phyloP scores from a whole-genome alignment of 1,140 invertebrate genomes.

The Triops cancriformis region DNA sequence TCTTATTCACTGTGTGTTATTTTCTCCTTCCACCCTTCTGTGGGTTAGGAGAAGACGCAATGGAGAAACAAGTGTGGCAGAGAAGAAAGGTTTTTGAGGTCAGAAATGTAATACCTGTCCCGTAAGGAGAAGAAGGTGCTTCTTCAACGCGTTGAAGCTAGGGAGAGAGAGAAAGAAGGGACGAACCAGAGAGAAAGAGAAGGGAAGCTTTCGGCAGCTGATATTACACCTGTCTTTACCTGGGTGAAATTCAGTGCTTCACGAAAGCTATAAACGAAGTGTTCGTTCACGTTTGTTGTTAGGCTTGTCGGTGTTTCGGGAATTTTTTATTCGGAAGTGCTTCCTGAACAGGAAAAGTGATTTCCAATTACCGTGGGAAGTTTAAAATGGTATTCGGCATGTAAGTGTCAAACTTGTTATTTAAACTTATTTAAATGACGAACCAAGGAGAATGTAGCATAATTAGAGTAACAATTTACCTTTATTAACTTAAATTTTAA shows the following conservation, averaged over 20 bases:
- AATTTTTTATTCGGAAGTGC: neutral
- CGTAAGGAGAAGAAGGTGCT: neutral
- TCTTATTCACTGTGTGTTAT: neutral
- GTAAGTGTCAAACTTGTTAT: too few species aligned
- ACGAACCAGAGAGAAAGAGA: neutral
- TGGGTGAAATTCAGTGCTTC: conserved; percentile 7
- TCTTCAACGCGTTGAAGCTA: neutral
- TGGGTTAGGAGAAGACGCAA: neutral
- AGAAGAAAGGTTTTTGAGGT: neutral
- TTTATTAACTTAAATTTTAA: too few species aligned
- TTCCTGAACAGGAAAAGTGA: too few species aligned
- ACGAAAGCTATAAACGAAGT: neutral
- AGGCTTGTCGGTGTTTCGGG: neutral
- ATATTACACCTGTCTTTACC: neutral
- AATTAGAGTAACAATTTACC: too few species aligned
- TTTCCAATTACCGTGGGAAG: too few species aligned
- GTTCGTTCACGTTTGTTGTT: neutral
- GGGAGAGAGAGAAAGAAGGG: neutral
- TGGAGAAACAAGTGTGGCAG: neutral
- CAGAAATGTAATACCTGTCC: neutral
- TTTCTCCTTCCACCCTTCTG: neutral
- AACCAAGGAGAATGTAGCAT: too few species aligned
- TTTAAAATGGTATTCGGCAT: too few species aligned
- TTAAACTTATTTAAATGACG: too few species aligned
- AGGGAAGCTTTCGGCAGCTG: neutral